Conservation (phyloP, 2,113 vertebrate genomes). For the Toxostoma redivivum region DNA sequence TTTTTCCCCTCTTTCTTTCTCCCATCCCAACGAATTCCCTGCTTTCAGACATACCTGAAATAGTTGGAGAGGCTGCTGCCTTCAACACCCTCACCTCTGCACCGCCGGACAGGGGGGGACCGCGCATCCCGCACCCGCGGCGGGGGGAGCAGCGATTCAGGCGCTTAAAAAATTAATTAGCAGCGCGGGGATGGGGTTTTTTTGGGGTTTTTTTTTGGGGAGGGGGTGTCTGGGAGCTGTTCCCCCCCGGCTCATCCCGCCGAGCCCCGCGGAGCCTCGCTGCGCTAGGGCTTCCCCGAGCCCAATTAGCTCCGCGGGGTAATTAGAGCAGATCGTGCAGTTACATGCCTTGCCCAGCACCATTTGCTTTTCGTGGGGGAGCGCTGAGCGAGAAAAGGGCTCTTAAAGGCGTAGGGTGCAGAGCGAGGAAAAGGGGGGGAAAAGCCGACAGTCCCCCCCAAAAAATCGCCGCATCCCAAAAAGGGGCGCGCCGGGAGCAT, state of each 20-base stretch:
- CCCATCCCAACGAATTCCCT: slow-evolving; percentile 46
- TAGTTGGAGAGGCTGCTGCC: slow-evolving; percentile 36
- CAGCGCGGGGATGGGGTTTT: no score
- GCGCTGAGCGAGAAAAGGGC: neutral
- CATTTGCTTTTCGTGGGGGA: slow-evolving; percentile 5
- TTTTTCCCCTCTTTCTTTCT: neutral
- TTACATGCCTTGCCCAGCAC: slow-evolving; percentile 54
- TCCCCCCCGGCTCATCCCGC: neutral
- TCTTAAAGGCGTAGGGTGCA: slow-evolving; percentile 1
- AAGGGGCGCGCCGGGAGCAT: neutral
- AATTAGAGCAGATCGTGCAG: slow-evolving; percentile 52
- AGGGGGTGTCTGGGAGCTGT: no score
- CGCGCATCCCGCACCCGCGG: neutral
- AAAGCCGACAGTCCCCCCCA: no score
- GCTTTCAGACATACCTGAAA: slow-evolving; percentile 62
- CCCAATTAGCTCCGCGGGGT: slow-evolving; percentile 32
- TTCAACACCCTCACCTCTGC: slow-evolving; percentile 14
- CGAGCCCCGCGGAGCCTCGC: neutral
- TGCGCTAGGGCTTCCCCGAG: neutral
- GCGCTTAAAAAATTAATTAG: neutral
- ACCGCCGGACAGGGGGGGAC: neutral
- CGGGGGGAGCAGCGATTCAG: neutral
- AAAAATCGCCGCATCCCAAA: neutral
- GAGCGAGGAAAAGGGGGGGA: neutral
- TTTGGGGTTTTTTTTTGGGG: neutral